These are phyloP conservation scores for Eolophus roseicapilla DNA, from an alignment of 2,113 vertebrate genomes.

Conservation along the genomic window DNA sequence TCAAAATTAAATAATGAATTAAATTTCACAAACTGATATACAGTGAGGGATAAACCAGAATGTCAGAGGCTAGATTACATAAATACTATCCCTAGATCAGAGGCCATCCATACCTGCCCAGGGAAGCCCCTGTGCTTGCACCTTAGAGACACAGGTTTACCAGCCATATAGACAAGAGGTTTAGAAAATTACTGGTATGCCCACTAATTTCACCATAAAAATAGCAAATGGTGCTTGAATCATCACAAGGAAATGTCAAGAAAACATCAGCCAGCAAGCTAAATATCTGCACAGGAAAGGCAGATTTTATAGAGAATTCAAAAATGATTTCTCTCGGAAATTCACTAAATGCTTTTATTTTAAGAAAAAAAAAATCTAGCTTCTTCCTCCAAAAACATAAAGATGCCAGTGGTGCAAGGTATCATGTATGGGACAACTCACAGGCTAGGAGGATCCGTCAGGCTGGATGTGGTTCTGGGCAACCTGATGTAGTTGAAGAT, in stretches of 20 bases:
- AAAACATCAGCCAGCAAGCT: too few species aligned
- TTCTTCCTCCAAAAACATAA: neutral
- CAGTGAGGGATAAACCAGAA: neutral
- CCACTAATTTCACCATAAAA: neutral
- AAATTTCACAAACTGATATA: neutral
- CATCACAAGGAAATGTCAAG: neutral
- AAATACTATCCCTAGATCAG: neutral
- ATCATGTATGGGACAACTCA: neutral
- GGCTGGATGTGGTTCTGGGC: neutral
- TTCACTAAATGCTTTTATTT: neutral
- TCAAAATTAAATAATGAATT: neutral
- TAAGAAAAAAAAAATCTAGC: neutral
- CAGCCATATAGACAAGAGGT: neutral
- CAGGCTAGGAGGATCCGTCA: neutral
- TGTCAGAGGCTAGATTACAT: neutral
- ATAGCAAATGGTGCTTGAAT: neutral
- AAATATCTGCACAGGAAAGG: too few species aligned
- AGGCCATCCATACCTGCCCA: accelerated
- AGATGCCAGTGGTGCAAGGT: neutral
- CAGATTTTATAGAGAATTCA: too few species aligned
- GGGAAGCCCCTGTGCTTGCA: neutral
- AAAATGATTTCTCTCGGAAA: neutral
- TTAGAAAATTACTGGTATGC: neutral
- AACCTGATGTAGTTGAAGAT: neutral
- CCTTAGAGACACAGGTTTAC: accelerated